A percentile compares a stretch with the other conserved stretches of the same genome.
Conservation (phyloP, 1,140 invertebrate species). For the Lanistes nyassanus region DNA sequence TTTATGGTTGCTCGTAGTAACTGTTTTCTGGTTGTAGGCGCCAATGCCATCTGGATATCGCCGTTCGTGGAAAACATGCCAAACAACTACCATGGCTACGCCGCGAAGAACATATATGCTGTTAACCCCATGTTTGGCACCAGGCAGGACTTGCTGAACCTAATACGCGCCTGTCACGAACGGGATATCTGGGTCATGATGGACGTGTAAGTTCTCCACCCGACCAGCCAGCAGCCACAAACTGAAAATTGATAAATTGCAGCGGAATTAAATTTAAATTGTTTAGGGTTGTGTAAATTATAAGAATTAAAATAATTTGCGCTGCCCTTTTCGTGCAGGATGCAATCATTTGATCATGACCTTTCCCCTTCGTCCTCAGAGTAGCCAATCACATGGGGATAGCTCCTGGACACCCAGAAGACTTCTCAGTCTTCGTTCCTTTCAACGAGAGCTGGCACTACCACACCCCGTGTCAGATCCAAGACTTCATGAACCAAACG, state of each 20-base stretch:
- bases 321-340: too few relatives aligned
- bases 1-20: too few relatives aligned
- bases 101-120: conserved; percentile 43
- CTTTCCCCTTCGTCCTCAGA: conserved; percentile 6
- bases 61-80: conserved; percentile 41
- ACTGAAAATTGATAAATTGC: too few relatives aligned
- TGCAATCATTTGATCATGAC: too few relatives aligned
- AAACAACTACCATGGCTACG: conserved; percentile 43
- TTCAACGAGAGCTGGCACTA: conserved; percentile 36
- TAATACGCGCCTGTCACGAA: conserved; percentile 37
- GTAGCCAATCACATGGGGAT: conserved; percentile 47
- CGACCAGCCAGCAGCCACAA: too few relatives aligned
- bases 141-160: conserved; percentile 31
- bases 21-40: conserved; percentile 23
- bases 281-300: too few relatives aligned
- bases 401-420: conserved; percentile 13
- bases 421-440: conserved; percentile 36
- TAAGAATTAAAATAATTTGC: too few relatives aligned
- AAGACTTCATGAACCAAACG: conserved; percentile 30
- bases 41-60: conserved; percentile 49
- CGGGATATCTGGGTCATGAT: conserved; percentile 50
- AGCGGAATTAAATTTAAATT: too few relatives aligned
- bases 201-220: conserved; percentile 40
- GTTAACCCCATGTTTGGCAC: conserved; percentile 40
- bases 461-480: conserved; percentile 35